Evolutionary conservation across 2,797 vertebrate species (phyloP), one percentile per base, ranked within the genome.

Genomic region (Myotis myotis): DNA sequence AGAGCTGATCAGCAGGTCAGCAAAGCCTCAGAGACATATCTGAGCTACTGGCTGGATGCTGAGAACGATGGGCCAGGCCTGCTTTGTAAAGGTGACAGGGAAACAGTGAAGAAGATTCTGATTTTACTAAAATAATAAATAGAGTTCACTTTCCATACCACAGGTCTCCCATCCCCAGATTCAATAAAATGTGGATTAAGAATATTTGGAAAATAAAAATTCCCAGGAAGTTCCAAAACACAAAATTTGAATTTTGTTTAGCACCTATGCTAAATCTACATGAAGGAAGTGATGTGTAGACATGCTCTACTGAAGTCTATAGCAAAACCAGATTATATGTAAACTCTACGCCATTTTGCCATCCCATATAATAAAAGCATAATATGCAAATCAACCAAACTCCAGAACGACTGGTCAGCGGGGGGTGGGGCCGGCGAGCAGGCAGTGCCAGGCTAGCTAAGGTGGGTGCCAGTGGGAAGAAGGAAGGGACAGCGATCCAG

Each of bases 41-140:
- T 23, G 20, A 78, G 30, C 33, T 78, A 36, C 36, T 20, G 51
- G 41, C 25, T 76, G 53, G 38, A 15, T 71, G 13, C 15, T 36
- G 25, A 64, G 36, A 36, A 49, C 25, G 22, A 30, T 78, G 62
- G 19, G 5, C 17, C 11, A 83, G 11, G 23, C 9, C n/a, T 28
- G n/a, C 36, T 71, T 25, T 78, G 44, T 62, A 53, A 82, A 82
- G 33, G 22, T n/a, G 8, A 15, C 38, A 75, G 23, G 30, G 25
- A 72, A 68, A 16, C 28, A 83, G 41, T 33, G 22, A 87, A 86
- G 23, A 80, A 12, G 25, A 66, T 38, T 76, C 1, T 20, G 17
- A 68, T 90, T 76, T 93, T 87, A 47, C 62, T 78, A 91, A 90
- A 62, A 83, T 64, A 78, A 64, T 38, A 55, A 71, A 38, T 36